phyloP scores from a whole-genome alignment of 2,797 vertebrate genomes.

The Epinephelus awoara region DNA sequence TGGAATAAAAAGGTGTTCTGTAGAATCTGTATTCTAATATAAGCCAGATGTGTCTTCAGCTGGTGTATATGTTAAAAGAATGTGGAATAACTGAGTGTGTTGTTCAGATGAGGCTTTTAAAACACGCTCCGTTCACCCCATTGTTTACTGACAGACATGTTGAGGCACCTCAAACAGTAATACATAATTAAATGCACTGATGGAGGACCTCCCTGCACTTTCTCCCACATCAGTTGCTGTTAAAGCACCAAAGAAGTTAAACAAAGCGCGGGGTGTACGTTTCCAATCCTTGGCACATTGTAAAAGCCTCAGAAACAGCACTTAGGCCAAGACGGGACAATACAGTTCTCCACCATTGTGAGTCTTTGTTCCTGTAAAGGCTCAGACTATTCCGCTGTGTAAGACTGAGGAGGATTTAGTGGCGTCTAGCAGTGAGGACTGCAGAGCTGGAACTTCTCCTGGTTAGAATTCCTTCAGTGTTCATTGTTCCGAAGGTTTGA shows the following conservation, averaged over 20 bases:
- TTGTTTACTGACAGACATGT: slow-evolving; percentile 32
- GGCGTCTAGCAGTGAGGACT: no score
- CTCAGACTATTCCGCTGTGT: no score
- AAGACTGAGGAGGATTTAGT: no score
- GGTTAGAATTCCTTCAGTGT: no score
- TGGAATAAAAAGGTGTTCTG: no score
- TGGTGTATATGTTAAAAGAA: not conserved
- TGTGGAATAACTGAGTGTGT: not conserved
- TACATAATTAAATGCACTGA: slow-evolving; percentile 22
- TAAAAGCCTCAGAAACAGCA: slow-evolving; percentile 12
- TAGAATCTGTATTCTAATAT: no score
- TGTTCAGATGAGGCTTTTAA: slow-evolving; percentile 1
- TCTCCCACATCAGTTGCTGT: slow-evolving; percentile 5
- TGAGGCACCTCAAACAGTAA: slow-evolving; percentile 28
- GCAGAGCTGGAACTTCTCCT: no score
- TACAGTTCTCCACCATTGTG: not conserved
- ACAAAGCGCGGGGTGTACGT: slow-evolving; percentile 44
- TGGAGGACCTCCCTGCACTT: not conserved
- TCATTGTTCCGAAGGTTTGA: no score
- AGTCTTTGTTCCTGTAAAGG: not conserved
- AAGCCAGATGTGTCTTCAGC: no score
- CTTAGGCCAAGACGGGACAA: not conserved
- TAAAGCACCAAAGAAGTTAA: not conserved
- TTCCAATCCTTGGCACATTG: slow-evolving; percentile 20
- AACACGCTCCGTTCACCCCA: slow-evolving; percentile 3